Percentiles rank a stretch among this genome's conserved stretches.
phyloP scores from a whole-genome alignment of 2,113 vertebrate genomes.

The Grus americana region DNA sequence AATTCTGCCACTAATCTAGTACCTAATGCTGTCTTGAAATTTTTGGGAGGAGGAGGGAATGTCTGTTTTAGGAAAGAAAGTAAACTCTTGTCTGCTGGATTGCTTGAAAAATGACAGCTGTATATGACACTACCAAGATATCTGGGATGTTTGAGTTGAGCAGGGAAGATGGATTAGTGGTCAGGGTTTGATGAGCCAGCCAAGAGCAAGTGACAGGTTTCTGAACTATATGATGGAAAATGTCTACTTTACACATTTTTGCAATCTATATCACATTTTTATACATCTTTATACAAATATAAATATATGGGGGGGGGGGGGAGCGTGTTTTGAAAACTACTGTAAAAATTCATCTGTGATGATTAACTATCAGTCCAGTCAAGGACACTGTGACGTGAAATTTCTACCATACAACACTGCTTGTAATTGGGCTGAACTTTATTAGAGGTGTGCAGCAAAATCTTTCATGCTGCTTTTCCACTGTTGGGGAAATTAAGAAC shows the following conservation, averaged over 20 bases:
- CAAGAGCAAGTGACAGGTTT: background rate
- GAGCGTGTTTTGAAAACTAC: background rate
- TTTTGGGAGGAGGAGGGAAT: background rate
- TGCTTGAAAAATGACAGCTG: background rate
- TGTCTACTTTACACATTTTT: background rate
- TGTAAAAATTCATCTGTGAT: background rate
- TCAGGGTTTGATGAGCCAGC: background rate
- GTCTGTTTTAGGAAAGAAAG: background rate
- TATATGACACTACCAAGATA: background rate
- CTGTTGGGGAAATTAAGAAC: background rate
- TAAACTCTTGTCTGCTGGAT: background rate
- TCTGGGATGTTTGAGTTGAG: background rate
- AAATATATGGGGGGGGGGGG: background rate
- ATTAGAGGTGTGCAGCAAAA: constrained; percentile 2
- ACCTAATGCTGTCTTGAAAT: background rate
- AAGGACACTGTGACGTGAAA: background rate
- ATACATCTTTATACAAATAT: background rate
- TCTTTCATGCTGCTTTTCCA: background rate
- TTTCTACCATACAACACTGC: background rate
- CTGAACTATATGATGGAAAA: background rate
- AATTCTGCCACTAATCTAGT: background rate
- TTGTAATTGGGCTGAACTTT: background rate
- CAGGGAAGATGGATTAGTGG: background rate
- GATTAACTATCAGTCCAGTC: background rate
- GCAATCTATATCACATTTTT: background rate